Evolutionary conservation across 2,888 invertebrate genomes (phyloP).

Genomic region (Heliconius sara): DNA sequence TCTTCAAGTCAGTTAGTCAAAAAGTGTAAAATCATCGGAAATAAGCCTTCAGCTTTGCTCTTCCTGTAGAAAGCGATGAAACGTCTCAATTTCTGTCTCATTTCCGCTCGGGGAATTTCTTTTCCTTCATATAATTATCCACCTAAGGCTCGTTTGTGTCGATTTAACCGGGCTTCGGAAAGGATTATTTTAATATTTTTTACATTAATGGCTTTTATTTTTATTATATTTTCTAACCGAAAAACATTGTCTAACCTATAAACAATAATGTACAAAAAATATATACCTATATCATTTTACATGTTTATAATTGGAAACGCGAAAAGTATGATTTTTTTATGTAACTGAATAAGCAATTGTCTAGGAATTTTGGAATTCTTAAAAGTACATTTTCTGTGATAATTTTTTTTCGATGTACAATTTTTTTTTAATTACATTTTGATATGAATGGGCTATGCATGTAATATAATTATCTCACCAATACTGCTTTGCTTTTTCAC

Average conservation of each 20-base stretch:
- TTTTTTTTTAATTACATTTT: not conserved
- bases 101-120: slow-evolving; percentile 30
- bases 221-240: no score
- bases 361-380: no score
- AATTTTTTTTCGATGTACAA: no score
- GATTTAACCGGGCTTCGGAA: not conserved
- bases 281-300: no score
- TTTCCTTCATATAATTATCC: slow-evolving; percentile 27
- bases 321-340: no score
- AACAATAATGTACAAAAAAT: no score
- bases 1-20: slow-evolving; percentile 6
- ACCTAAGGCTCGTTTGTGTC: slow-evolving; percentile 12
- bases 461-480: not conserved
- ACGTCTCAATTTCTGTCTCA: slow-evolving; percentile 40
- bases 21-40: slow-evolving; percentile 44
- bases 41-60: slow-evolving; percentile 46
- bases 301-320: no score
- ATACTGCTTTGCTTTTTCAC: not conserved
- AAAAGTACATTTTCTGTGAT: no score
- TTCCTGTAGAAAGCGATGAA: slow-evolving; percentile 41
- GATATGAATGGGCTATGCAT: not conserved
- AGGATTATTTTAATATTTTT: no score
- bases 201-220: no score
- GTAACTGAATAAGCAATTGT: no score
- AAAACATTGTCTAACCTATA: no score